A percentile compares a stretch with the other conserved stretches of the same genome.
phyloP scores from a whole-genome alignment of 2,888 invertebrate species.

The Meliscaeva auricollis region DNA sequence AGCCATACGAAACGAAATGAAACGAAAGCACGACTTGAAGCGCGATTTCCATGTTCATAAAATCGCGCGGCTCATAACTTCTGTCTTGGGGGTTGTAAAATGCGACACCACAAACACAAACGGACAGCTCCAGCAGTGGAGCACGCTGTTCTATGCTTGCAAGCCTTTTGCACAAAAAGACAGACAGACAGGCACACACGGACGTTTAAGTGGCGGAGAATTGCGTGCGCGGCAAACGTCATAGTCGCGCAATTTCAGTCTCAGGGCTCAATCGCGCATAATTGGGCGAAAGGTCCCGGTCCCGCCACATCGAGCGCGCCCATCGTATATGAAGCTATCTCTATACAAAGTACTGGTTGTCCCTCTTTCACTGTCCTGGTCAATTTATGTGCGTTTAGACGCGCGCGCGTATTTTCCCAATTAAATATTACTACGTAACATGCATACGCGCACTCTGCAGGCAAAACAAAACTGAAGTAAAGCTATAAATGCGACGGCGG shows the following conservation, averaged over 20 bases:
- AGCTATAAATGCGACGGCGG: conserved; percentile 12
- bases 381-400: conserved; percentile 83
- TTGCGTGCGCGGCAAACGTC: conserved; percentile 75
- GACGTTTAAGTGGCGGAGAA: conserved; percentile 46
- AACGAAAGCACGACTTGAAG: conserved; percentile 51
- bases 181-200: conserved; percentile 37
- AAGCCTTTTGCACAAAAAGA: conserved; percentile 9
- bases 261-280: conserved; percentile 57
- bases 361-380: conserved; percentile 51
- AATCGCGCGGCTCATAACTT: conserved; percentile 70
- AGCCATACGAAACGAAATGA: not conserved
- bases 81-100: conserved; percentile 72
- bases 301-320: conserved; percentile 18
- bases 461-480: not conserved
- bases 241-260: conserved; percentile 25
- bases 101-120: conserved; percentile 70
- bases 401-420: conserved; percentile 82
- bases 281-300: conserved; percentile 72
- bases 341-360: not conserved
- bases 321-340: not conserved
- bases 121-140: conserved; percentile 55
- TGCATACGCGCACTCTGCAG: conserved; percentile 77
- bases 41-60: conserved; percentile 74
- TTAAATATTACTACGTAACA: conserved; percentile 83
- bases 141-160: conserved; percentile 28